These are phyloP conservation scores for Psix sp. DNA, from an alignment of 1,140 invertebrate species.

Conservation along the genomic window DNA sequence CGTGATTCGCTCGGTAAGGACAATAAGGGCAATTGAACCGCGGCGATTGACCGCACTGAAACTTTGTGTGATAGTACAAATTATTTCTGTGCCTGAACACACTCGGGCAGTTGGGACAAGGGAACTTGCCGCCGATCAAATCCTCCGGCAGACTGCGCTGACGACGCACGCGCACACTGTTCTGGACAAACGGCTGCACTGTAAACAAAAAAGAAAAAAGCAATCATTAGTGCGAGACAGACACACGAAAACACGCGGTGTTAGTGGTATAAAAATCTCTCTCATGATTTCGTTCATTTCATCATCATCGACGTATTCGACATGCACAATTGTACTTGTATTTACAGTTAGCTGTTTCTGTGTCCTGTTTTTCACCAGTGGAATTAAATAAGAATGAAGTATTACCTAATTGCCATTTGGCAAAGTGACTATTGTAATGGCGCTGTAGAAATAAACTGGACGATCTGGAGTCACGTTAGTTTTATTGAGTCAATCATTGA, in stretches of 20 bases:
- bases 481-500: constrained; percentile 13
- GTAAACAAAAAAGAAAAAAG: constrained; percentile 48
- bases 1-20: constrained; percentile 67
- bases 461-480: constrained; percentile 14
- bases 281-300: too few relatives aligned
- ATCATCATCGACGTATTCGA: too few relatives aligned
- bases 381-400: neutral
- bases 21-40: constrained; percentile 79
- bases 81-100: constrained; percentile 80
- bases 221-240: constrained; percentile 13
- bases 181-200: constrained; percentile 39
- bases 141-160: constrained; percentile 29
- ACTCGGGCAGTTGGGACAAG: constrained; percentile 65
- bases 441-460: constrained; percentile 31
- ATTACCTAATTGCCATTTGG: constrained; percentile 27
- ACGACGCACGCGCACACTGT: constrained; percentile 26
- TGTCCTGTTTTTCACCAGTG: constrained; percentile 3
- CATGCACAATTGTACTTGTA: constrained; percentile 41
- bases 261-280: neutral
- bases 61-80: constrained; percentile 79
- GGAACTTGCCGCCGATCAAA: constrained; percentile 41
- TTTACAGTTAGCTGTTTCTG: constrained; percentile 36
- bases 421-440: constrained; percentile 14
- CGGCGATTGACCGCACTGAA: constrained; percentile 79
- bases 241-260: neutral